Percentiles rank a stretch among this genome's conserved stretches.
Evolutionary conservation across 2,797 vertebrate genomes (phyloP).

Genomic region (Danionella dracula): DNA sequence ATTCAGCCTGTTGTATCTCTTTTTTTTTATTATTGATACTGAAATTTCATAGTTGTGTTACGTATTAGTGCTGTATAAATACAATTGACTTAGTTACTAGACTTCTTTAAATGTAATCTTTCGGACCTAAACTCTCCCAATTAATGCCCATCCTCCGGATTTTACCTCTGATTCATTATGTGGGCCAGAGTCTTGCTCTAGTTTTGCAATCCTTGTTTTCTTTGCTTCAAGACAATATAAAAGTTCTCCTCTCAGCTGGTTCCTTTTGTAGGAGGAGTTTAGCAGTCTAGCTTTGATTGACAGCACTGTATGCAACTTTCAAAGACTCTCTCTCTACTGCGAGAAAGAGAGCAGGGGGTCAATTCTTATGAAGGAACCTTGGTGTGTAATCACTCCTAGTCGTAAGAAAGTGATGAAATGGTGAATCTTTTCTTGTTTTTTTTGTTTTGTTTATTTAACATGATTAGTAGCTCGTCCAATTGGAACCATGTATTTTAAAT

Average conservation of each 20-base stretch:
- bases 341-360: constrained; percentile 47
- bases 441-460: neutral
- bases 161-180: constrained; percentile 32
- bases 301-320: constrained; percentile 57
- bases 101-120: too few relatives aligned
- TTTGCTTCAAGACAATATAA: constrained; percentile 56
- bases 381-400: constrained; percentile 37
- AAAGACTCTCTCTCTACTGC: constrained; percentile 62
- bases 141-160: constrained; percentile 47
- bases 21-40: too few relatives aligned
- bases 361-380: constrained; percentile 51
- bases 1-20: too few relatives aligned
- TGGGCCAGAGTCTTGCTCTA: constrained; percentile 14
- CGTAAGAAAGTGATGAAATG: neutral
- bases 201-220: constrained; percentile 31
- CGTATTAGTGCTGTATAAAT: too few relatives aligned
- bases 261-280: constrained; percentile 35
- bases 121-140: neutral
- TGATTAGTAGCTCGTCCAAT: too few relatives aligned
- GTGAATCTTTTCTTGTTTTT: neutral
- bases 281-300: constrained; percentile 55
- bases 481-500: neutral
- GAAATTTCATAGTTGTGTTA: too few relatives aligned
- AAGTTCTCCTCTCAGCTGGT: constrained; percentile 49
- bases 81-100: too few relatives aligned